phyloP scores from a whole-genome alignment of 2,113 vertebrate species.

The Poeciliopsis occidentalis region DNA sequence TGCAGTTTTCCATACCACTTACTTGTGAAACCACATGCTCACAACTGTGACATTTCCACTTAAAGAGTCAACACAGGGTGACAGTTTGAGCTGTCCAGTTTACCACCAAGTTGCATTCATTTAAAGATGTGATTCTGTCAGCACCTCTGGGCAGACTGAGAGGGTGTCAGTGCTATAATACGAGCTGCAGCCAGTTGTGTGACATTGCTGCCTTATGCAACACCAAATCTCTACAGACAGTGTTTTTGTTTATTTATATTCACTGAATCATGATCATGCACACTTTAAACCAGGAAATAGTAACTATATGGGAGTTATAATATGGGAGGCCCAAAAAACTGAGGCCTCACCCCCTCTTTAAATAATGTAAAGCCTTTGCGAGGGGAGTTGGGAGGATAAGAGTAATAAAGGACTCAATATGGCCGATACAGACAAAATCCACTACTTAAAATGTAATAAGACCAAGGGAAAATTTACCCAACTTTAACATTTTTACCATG shows the following conservation, averaged over 20 bases:
- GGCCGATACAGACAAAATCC: no score
- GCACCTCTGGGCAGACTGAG: constrained; percentile 6
- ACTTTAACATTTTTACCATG: no score
- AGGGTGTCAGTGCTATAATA: background rate
- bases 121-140: constrained; percentile 4
- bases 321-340: no score
- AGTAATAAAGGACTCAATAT: no score
- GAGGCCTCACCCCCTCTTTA: no score
- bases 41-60: background rate
- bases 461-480: no score
- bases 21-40: constrained; percentile 8
- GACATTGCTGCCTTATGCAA: constrained; percentile 6
- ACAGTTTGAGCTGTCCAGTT: background rate
- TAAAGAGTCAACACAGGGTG: background rate
- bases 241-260: background rate
- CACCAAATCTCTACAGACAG: background rate
- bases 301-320: no score
- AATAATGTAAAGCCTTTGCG: no score
- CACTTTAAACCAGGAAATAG: no score
- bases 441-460: no score
- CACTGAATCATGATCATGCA: no score
- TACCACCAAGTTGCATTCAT: constrained; percentile 1
- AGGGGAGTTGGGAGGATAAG: no score
- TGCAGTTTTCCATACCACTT: constrained; percentile 2
- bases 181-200: constrained; percentile 6